Evolutionary conservation across 2,113 vertebrate genomes (phyloP).

Genomic region (Gasterosteus nipponicus): DNA sequence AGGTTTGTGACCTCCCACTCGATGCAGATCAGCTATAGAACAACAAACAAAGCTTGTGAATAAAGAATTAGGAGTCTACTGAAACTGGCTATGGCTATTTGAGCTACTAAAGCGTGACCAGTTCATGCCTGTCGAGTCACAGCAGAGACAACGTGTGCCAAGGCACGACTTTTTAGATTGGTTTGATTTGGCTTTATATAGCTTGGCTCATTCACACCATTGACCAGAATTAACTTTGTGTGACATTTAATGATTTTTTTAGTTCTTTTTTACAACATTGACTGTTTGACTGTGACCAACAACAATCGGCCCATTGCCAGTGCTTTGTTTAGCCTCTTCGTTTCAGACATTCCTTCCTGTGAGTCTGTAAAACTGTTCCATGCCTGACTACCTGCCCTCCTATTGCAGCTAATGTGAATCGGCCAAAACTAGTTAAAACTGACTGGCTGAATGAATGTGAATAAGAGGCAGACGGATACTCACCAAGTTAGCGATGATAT

Average conservation of each 20-base stretch:
- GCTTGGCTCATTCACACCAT: background rate
- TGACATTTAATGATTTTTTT: background rate
- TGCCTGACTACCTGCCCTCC: background rate
- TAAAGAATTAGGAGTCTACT: background rate
- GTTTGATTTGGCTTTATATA: no score
- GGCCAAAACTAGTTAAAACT: no score
- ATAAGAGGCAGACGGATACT: constrained; percentile 58
- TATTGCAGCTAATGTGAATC: background rate
- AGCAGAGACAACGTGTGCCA: background rate
- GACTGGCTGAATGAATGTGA: background rate
- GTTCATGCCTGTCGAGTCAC: background rate
- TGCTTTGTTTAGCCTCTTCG: background rate
- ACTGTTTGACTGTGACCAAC: background rate
- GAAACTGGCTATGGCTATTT: background rate
- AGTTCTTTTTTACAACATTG: background rate
- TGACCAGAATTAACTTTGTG: background rate
- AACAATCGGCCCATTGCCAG: background rate
- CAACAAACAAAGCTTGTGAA: background rate
- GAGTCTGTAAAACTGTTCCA: background rate
- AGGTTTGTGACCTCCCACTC: background rate
- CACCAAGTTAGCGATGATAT: constrained; percentile 98
- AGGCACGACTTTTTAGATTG: no score
- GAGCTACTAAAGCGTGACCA: background rate
- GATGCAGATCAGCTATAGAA: background rate
- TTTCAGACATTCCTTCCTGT: background rate